Conservation (phyloP, 2,113 vertebrate species). For the Sander lucioperca region DNA sequence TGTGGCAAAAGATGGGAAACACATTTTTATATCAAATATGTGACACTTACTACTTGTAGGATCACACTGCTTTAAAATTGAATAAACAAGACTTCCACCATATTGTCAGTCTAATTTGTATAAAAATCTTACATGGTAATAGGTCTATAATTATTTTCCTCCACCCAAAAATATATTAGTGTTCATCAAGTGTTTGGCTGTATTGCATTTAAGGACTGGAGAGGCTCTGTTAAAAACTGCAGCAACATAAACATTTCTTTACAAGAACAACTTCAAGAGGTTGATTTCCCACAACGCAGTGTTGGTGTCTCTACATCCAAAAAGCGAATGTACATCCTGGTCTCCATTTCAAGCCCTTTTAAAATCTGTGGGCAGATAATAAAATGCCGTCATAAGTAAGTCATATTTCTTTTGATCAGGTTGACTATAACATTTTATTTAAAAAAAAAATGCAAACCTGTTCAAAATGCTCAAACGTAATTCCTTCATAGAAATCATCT, state of each 20-base stretch:
- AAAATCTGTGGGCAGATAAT: constrained; percentile 86
- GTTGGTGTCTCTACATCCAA: constrained; percentile 88
- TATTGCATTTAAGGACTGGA: constrained; percentile 8
- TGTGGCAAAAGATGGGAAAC: background rate
- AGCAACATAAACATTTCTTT: constrained; percentile 30
- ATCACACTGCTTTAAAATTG: constrained; percentile 2
- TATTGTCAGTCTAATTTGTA: background rate
- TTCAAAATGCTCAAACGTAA: constrained; percentile 95
- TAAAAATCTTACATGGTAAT: background rate
- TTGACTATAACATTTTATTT: rapidly evolving
- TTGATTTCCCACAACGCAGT: constrained; percentile 81
- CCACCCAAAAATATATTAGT: constrained; percentile 44
- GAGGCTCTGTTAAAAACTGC: too few species aligned
- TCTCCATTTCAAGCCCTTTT: constrained; percentile 92
- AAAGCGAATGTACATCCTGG: constrained; percentile 95
- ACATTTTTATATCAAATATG: constrained; percentile 8
- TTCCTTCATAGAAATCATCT: constrained; percentile 93
- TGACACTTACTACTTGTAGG: background rate
- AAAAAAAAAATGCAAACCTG: constrained; percentile 86
- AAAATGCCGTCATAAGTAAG: background rate
- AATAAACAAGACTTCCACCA: background rate
- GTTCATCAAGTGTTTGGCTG: constrained; percentile 26
- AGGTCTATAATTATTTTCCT: background rate
- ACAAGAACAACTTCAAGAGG: constrained; percentile 35
- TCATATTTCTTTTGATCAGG: background rate